Conservation (phyloP, 2,797 vertebrate species). For the Sebastes diaconus region DNA sequence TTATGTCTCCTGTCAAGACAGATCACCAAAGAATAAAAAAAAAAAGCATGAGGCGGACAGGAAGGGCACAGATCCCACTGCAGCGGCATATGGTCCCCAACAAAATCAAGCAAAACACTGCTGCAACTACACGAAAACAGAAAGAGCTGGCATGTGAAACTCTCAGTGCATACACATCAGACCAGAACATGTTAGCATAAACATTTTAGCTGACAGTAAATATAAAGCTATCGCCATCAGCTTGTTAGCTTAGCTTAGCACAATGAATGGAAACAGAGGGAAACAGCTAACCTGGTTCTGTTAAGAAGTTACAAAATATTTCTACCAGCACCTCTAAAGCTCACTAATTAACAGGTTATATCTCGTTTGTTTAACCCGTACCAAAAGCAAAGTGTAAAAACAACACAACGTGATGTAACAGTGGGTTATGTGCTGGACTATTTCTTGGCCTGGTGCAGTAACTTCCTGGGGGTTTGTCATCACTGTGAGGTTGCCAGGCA, state of each 20-base stretch:
- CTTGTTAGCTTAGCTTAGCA: not conserved
- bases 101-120: not conserved
- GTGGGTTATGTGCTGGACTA: not conserved
- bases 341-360: not conserved
- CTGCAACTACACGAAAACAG: not conserved
- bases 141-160: not conserved
- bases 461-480: not conserved
- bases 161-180: not conserved
- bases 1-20: conserved; percentile 53
- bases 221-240: not conserved
- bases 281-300: not conserved
- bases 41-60: conserved; percentile 6
- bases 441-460: not conserved
- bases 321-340: not conserved
- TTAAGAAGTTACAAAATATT: not conserved
- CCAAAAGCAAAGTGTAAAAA: not conserved
- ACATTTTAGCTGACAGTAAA: not conserved
- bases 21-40: conserved; percentile 44
- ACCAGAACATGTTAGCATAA: not conserved
- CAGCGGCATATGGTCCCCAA: conserved; percentile 11
- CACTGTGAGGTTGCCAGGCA: not conserved
- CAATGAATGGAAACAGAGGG: not conserved
- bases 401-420: not conserved
- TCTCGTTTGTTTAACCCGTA: not conserved
- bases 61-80: not conserved